Percentiles rank a stretch among this genome's conserved stretches.
Conservation (phyloP, 1,140 invertebrate species). For the Camponotus vicinus region DNA sequence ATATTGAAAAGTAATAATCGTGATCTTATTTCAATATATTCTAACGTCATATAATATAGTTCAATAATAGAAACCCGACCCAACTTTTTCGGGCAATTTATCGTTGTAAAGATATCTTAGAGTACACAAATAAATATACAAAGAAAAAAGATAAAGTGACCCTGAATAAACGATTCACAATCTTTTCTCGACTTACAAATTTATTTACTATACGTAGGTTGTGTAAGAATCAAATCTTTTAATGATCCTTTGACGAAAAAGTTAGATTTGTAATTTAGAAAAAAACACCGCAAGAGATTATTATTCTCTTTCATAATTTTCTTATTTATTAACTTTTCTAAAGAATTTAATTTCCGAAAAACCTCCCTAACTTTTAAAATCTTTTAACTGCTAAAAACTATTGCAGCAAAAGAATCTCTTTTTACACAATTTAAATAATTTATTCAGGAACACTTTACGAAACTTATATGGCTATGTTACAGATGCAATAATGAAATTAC, state of each 20-base stretch:
- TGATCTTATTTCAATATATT: not conserved
- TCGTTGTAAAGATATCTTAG: not conserved
- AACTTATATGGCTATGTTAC: slow-evolving; percentile 5
- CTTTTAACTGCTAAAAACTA: not conserved
- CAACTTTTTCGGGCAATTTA: not conserved
- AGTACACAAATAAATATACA: not conserved
- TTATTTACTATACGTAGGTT: not conserved
- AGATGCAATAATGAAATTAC: not conserved
- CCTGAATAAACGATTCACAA: not conserved
- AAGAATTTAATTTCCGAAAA: not conserved
- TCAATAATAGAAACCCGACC: not conserved
- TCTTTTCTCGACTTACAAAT: not conserved
- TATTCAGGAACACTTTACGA: not conserved
- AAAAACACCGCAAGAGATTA: not conserved
- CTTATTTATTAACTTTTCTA: not conserved
- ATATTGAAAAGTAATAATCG: not conserved
- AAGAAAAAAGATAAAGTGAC: not conserved
- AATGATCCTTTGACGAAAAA: not conserved
- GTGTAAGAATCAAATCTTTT: not conserved
- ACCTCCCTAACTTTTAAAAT: not conserved
- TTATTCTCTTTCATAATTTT: not conserved
- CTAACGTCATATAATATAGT: not conserved
- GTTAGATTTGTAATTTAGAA: not conserved
- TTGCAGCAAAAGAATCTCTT: not conserved
- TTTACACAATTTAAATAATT: not conserved